phyloP scores from a whole-genome alignment of 2,888 invertebrate species.

The Hydroisotoma schaefferi region DNA sequence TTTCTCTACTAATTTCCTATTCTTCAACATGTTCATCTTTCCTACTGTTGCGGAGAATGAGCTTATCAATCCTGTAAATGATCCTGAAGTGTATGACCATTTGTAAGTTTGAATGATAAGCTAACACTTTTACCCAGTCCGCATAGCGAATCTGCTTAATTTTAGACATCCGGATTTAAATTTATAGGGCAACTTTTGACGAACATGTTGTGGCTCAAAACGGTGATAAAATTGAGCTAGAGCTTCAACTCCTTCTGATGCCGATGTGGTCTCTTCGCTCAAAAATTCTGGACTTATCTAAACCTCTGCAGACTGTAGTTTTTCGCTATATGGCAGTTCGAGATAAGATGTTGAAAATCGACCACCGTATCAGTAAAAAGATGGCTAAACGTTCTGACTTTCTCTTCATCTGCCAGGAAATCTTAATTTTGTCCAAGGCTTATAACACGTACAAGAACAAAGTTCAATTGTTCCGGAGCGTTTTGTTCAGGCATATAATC shows the following conservation, averaged over 20 bases:
- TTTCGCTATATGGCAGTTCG: conserved; percentile 17
- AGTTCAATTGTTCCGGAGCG: neutral
- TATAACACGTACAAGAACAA: neutral
- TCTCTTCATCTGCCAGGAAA: conserved; percentile 32
- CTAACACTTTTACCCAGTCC: neutral
- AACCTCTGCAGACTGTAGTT: conserved; percentile 18
- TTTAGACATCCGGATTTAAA: no score
- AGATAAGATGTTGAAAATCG: conserved; percentile 11
- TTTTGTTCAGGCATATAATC: neutral
- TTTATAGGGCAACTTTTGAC: conserved; percentile 12
- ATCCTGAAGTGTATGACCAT: no score
- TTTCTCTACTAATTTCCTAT: no score
- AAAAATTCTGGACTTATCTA: conserved; percentile 12
- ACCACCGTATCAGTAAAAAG: conserved; percentile 13
- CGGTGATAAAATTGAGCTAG: conserved; percentile 7
- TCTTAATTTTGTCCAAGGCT: neutral
- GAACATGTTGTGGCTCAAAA: conserved; percentile 17
- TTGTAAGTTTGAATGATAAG: neutral
- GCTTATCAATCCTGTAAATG: no score
- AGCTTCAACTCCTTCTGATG: conserved; percentile 19
- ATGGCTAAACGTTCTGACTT: no score
- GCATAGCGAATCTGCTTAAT: no score
- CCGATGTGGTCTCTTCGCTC: conserved; percentile 24
- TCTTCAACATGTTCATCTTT: no score
- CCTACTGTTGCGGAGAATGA: no score